Base-by-base conservation (phyloP, 1,140 invertebrate genomes). In the Metopolophium dirhodum region DNA sequence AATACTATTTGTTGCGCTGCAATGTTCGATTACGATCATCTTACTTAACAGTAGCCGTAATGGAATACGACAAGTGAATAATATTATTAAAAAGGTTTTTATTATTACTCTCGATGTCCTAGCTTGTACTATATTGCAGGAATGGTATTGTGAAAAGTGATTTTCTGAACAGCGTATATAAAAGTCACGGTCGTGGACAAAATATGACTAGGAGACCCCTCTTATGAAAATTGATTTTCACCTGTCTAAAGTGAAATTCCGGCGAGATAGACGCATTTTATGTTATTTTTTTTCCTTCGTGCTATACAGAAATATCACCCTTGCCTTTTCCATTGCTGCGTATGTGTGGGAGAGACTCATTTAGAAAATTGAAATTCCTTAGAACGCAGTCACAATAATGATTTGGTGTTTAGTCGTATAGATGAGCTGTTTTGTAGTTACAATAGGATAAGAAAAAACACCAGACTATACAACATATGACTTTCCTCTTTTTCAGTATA, bases 151-250 rank as follows among this genome's bases (percentile, higher is more conserved):
- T 6, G 30, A 49, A 88, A 88, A 49, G 6, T 47, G 30, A 49
- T 35, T 88, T 88, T 88, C 20, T 9, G 18, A 88, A n/a, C 47
- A 35, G 2, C 47, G 14, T 77, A n/a, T 18, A 35, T n/a, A 49
- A 90, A 90, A 90, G 37, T 41, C 8, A 61, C 35, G 37, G 23
- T 7, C 6, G 88, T 30, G 35, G 54, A 90, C 88, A 18, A 51
- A 77, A 91, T 54, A 85, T 82, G n/a, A 41, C 26, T 51, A 9
- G 0, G 20, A 18, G 3, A 26, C 11, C 9, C 4, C 91, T 54
- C n/a, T 83, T 54, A 85, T 35, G 35, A 83, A 92, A 85, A 92
- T 92, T 92, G 77, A 92, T 92, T 92, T 92, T 91, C 23, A 85
- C 91, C 91, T 57, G 82, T 83, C 47, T 11, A 51, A 41, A 92